A percentile compares a stretch with the other conserved stretches of the same genome.
phyloP scores from a whole-genome alignment of 2,888 invertebrate species.

The Andrena hattorfiana region DNA sequence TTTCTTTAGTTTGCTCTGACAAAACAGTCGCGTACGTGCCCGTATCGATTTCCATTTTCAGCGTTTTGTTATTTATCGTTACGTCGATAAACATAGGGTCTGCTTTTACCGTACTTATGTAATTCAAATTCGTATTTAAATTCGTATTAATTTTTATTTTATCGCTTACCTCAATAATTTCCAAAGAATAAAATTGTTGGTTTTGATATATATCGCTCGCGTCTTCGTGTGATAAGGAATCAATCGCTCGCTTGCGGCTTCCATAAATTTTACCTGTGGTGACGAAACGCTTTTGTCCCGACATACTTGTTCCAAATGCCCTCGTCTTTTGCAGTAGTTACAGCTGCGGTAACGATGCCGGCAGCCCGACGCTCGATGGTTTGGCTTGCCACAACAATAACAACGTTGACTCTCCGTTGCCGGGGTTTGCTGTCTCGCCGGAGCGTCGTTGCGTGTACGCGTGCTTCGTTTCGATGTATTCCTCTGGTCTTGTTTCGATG shows the following conservation, averaged over 20 bases:
- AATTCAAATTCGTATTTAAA: background rate
- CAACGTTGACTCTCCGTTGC: no score
- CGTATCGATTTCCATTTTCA: background rate
- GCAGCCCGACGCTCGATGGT: slow-evolving; percentile 34
- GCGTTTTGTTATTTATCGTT: background rate
- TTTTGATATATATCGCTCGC: background rate
- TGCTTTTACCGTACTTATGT: background rate
- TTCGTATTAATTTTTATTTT: no score
- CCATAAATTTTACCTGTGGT: background rate
- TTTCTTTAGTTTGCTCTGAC: background rate
- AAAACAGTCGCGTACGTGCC: background rate
- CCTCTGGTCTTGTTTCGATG: no score
- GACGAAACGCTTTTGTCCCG: background rate
- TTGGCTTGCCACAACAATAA: no score
- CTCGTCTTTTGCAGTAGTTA: background rate
- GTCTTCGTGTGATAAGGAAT: background rate
- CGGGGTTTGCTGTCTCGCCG: slow-evolving; percentile 16
- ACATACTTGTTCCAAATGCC: background rate
- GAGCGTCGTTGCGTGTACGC: background rate
- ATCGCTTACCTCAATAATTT: no score
- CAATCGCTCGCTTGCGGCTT: background rate
- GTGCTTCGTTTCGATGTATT: no score
- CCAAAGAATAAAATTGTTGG: no score
- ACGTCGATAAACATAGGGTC: background rate
- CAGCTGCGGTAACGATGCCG: background rate